These are phyloP conservation scores for Dioctria rufipes DNA, from an alignment of 2,888 invertebrate species.

Conservation along the genomic window DNA sequence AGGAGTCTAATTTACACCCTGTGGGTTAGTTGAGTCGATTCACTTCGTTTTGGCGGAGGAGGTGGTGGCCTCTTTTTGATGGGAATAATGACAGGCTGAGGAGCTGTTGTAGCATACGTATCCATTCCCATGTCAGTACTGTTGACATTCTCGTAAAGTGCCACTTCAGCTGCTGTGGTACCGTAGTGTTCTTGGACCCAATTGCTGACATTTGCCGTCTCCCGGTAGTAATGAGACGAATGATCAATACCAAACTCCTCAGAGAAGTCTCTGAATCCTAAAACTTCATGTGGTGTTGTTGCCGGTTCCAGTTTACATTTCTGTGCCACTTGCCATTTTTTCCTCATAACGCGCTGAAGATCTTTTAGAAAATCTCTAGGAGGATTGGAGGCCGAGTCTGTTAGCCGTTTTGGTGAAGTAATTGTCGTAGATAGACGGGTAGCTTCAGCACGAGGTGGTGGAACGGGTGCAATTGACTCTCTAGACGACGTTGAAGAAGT, in stretches of 20 bases:
- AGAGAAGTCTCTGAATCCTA: constrained; percentile 89
- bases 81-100: constrained; percentile 60
- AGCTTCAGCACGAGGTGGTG: constrained; percentile 84
- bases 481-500: constrained; percentile 64
- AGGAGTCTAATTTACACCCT: constrained; percentile 64
- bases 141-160: constrained; percentile 83
- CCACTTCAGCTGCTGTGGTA: constrained; percentile 66
- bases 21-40: constrained; percentile 85
- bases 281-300: constrained; percentile 92
- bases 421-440: constrained; percentile 80
- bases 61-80: constrained; percentile 86
- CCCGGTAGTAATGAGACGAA: constrained; percentile 70
- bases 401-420: constrained; percentile 84
- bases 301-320: constrained; percentile 90
- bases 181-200: constrained; percentile 94
- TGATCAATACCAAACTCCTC: constrained; percentile 70
- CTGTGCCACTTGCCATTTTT: constrained; percentile 94
- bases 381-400: constrained; percentile 81
- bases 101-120: constrained; percentile 33
- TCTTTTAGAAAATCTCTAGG: constrained; percentile 89
- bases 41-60: constrained; percentile 91
- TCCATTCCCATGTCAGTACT: constrained; percentile 68
- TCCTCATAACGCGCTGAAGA: constrained; percentile 91
- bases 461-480: constrained; percentile 73
- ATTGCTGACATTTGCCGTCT: constrained; percentile 85